phyloP scores from a whole-genome alignment of 2,797 vertebrate genomes.

The Margarornis squamiger region DNA sequence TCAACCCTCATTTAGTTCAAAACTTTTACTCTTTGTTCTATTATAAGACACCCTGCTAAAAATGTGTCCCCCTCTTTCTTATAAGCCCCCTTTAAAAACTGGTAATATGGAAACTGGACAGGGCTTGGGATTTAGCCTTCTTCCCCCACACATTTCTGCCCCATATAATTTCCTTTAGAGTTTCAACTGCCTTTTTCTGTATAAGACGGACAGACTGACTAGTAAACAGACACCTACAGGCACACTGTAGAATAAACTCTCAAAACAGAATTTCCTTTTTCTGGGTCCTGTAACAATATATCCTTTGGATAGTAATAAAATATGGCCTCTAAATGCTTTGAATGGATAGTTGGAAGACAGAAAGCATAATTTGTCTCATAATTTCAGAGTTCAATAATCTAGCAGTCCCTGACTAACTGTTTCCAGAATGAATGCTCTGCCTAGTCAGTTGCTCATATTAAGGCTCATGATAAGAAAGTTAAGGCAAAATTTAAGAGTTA shows the following conservation, averaged over 20 bases:
- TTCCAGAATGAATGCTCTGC: background rate
- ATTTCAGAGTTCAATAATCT: background rate
- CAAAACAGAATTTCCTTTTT: background rate
- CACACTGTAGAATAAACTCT: background rate
- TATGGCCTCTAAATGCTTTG: background rate
- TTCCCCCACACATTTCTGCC: rapidly evolving
- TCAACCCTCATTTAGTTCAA: background rate
- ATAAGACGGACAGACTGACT: background rate
- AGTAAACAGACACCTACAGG: background rate
- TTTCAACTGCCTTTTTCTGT: background rate
- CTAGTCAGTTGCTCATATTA: background rate
- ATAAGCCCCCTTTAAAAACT: background rate
- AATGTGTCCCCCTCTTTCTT: background rate
- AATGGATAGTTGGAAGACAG: background rate
- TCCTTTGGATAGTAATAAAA: background rate
- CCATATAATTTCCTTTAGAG: background rate
- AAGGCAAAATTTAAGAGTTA: background rate
- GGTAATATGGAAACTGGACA: background rate
- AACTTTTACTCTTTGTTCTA: background rate
- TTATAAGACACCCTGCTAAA: background rate
- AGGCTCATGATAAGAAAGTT: background rate
- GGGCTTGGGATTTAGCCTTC: background rate
- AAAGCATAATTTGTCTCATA: background rate
- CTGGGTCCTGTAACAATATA: background rate
- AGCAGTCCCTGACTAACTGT: background rate